Evolutionary conservation across 2,888 invertebrate species (phyloP).

Genomic region (Lepidocyrtinus sp.): DNA sequence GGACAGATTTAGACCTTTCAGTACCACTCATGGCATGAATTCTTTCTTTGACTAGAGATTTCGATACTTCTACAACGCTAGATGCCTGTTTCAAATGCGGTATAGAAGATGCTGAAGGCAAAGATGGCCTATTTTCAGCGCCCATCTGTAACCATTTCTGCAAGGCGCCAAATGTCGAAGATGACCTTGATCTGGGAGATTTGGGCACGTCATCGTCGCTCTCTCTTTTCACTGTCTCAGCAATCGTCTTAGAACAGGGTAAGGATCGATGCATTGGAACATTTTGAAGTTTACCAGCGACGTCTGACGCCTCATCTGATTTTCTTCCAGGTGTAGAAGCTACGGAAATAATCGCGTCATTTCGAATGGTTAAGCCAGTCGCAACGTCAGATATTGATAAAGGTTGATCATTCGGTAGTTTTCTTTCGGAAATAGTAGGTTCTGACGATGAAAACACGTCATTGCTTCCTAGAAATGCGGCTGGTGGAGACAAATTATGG

Average conservation of each 20-base stretch:
- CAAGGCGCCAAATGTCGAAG: slow-evolving; percentile 73
- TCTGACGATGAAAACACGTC: slow-evolving; percentile 39
- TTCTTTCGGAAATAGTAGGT: slow-evolving; percentile 36
- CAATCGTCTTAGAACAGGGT: slow-evolving; percentile 37
- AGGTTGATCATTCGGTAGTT: slow-evolving; percentile 21
- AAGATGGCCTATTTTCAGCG: slow-evolving; percentile 51
- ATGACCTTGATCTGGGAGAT: slow-evolving; percentile 59
- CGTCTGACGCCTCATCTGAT: slow-evolving; percentile 30
- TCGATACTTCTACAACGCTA: slow-evolving; percentile 64
- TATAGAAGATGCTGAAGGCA: slow-evolving; percentile 47
- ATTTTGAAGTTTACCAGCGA: slow-evolving; percentile 24
- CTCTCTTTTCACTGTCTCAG: slow-evolving; percentile 27
- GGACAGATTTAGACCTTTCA: slow-evolving; percentile 52
- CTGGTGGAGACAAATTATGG: slow-evolving; percentile 67
- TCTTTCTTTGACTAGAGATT: slow-evolving; percentile 72
- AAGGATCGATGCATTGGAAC: slow-evolving; percentile 38
- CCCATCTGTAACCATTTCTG: slow-evolving; percentile 75
- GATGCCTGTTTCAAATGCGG: slow-evolving; percentile 49
- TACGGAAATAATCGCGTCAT: slow-evolving; percentile 22
- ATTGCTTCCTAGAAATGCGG: slow-evolving; percentile 63
- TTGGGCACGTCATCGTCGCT: slow-evolving; percentile 57
- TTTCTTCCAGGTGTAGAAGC: slow-evolving; percentile 33
- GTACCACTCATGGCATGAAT: slow-evolving; percentile 72
- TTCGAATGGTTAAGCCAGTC: background rate
- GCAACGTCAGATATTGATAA: slow-evolving; percentile 28